Base-by-base conservation (phyloP, 2,888 invertebrate genomes). In the Eupithecia subfuscata region DNA sequence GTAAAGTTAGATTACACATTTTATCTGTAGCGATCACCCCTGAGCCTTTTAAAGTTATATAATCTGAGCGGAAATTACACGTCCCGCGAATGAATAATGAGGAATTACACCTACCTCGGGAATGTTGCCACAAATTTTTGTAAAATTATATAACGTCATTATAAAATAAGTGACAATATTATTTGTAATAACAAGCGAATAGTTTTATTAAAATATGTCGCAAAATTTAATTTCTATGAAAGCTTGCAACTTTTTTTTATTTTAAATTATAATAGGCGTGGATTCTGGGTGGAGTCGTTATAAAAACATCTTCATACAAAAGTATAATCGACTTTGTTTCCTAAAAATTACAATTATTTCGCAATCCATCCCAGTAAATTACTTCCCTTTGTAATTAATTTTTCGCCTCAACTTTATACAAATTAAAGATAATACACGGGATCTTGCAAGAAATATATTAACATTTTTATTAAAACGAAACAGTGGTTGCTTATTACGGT, bases 321-420 rank as follows among this genome's bases (percentile, higher is more conserved):
- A 77, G n/a, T 37, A 16, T 37, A 7, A 65, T 76, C 78, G 72
- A 25, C 71, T 71, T 34, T 43, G 68, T 63, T 71, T 70, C 75
- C 77, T 60, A 52, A 25, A 25, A 70, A 78, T 78, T 79, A 79
- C 75, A 79, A 81, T 81, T 72, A 81, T 79, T 73, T 75, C 65
- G 75, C 78, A 72, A 80, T 81, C 76, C 70, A 80, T 81, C 77
- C 71, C 74, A 71, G 64, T 76, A 75, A 78, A 81, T 80, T 78
- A 72, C 78, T 80, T 80, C 81, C 81, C 52, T 52, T 48, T 30
- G 22, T 75, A 79, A 78, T 78, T 78, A 76, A 77, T 78, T 79
- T 77, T 73, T 78, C 68, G 67, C 74, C 60, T 69, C 25, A 64
- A 64, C 71, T 56, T 68, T 16, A 48, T 40, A 74, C 69, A 63